These are phyloP conservation scores for Salvelinus fontinalis DNA, from an alignment of 2,113 vertebrate species.

Conservation along the genomic window DNA sequence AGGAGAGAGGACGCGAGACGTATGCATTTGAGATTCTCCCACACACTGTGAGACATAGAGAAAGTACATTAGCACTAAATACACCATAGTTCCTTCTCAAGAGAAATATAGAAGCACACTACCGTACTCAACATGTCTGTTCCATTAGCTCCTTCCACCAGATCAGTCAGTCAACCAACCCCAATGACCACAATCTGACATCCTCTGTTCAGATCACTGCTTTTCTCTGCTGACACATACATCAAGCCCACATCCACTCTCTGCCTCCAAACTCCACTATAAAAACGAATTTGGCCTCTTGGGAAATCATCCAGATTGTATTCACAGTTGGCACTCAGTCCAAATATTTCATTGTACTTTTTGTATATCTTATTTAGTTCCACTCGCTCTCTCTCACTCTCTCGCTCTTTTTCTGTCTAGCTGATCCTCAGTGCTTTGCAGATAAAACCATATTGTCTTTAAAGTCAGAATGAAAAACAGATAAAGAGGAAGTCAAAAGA, in stretches of 20 bases:
- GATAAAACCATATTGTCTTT: neutral
- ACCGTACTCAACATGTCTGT: neutral
- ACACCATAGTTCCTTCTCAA: neutral
- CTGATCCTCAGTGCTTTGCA: neutral
- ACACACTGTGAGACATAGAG: neutral
- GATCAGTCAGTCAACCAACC: neutral
- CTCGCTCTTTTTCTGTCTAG: neutral
- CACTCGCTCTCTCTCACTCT: neutral
- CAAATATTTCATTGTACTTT: constrained; percentile 51
- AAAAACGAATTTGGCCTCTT: constrained; percentile 58
- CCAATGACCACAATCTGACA: neutral
- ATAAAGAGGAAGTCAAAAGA: neutral
- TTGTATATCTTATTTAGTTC: constrained; percentile 19
- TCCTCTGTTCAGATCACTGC: neutral
- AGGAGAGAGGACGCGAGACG: neutral
- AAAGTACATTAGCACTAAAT: neutral
- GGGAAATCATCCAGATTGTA: constrained; percentile 56
- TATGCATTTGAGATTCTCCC: no score
- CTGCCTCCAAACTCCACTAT: constrained; percentile 37
- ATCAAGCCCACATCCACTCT: neutral
- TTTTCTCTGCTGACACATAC: constrained; percentile 11
- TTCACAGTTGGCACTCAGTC: constrained; percentile 48
- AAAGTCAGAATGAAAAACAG: neutral
- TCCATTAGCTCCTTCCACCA: neutral
- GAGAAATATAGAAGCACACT: neutral